phyloP scores from a whole-genome alignment of 35 echinoderm and acorn worm species.

The Ophiothrix spiculata region DNA sequence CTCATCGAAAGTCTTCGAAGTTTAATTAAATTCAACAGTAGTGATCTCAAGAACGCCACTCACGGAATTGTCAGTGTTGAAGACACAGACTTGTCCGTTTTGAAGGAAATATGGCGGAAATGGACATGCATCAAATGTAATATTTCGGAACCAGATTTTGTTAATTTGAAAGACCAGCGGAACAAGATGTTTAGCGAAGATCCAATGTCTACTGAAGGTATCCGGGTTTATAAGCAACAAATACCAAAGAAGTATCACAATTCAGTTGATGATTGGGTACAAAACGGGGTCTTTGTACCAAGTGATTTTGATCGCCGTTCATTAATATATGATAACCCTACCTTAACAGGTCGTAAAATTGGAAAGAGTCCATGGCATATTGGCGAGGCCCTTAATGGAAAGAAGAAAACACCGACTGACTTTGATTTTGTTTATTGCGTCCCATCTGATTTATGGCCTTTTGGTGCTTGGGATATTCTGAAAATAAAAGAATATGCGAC shows the following conservation, averaged over 20 bases:
- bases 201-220: neutral
- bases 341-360: too few relatives aligned
- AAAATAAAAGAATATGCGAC: slow-evolving; percentile 6
- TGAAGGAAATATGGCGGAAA: slow-evolving; percentile 34
- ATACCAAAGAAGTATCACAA: neutral
- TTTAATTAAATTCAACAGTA: neutral
- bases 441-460: neutral
- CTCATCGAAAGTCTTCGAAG: neutral
- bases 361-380: too few relatives aligned
- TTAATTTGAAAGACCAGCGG: slow-evolving; percentile 2
- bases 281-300: slow-evolving; percentile 6
- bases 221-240: neutral
- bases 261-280: neutral
- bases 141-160: neutral
- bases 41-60: neutral
- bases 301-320: too few relatives aligned
- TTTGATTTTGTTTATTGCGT: slow-evolving; percentile 1
- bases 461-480: slow-evolving; percentile 22
- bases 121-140: neutral
- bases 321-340: slow-evolving; percentile 38
- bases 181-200: neutral
- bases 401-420: neutral
- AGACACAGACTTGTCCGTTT: neutral
- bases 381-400: too few relatives aligned
- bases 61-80: neutral